A percentile compares a stretch with the other conserved stretches of the same genome.
These are phyloP conservation scores for Cardiocondyla obscurior DNA, from an alignment of 1,140 invertebrate species.

Conservation along the genomic window DNA sequence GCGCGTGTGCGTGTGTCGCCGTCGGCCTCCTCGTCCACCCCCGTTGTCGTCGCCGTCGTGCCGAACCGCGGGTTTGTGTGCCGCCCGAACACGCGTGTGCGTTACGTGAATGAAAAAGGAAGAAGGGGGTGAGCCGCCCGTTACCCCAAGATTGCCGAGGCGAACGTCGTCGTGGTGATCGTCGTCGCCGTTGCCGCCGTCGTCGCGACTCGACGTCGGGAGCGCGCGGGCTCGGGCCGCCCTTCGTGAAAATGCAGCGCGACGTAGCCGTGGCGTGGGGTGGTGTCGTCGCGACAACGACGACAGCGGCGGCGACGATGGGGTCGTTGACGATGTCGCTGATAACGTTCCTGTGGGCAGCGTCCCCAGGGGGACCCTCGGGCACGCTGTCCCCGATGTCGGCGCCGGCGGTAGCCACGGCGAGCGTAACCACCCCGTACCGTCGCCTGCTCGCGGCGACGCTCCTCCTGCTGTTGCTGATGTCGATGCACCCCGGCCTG, in stretches of 20 bases:
- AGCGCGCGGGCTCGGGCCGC: background rate
- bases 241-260: background rate
- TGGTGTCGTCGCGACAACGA: background rate
- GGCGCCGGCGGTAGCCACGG: background rate
- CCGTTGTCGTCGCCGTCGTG: background rate
- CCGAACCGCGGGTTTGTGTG: background rate
- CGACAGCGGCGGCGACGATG: background rate
- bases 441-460: constrained; percentile 25
- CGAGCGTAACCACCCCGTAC: background rate
- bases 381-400: background rate
- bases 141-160: background rate
- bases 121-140: background rate
- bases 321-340: background rate
- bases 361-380: background rate
- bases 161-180: constrained; percentile 3
- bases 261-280: background rate
- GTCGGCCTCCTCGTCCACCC: constrained; percentile 27
- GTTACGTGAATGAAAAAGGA: constrained; percentile 30
- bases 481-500: constrained; percentile 41
- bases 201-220: constrained; percentile 26
- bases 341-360: background rate
- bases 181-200: constrained; percentile 13
- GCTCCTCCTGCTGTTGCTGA: constrained; percentile 37
- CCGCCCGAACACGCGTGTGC: background rate
- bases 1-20: constrained; percentile 62